Base-by-base conservation (phyloP, 2,113 vertebrate species). In the Pangasianodon gigas region DNA sequence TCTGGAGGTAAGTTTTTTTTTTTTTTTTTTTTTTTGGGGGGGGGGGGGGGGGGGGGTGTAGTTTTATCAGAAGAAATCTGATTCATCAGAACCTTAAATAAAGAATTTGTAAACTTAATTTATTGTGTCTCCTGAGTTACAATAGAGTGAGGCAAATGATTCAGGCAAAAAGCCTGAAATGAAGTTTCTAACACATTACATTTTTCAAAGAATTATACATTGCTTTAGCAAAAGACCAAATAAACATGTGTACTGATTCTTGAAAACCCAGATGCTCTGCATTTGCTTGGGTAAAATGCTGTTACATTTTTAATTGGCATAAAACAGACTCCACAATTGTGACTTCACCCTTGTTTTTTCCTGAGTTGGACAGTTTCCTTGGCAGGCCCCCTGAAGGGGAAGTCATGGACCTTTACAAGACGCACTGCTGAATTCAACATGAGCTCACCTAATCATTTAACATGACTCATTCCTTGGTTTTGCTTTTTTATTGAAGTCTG, bases 1-100 rank as follows among this genome's bases (percentile, higher is more conserved):
- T 91, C 89, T 96, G 95, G 93, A 96, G 97, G 97, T 97, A 96
- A 3, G 93, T 5, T 5, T 1, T 14, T n/a, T 26, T 32, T 67
- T 24, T 41, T 11, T 18, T 48, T 44, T 41, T 24, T 46, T 41
- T 24, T 18, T 67, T n/a, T 65, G 6, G 48, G 46, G n/a, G n/a
- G n/a, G n/a, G n/a, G n/a, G n/a, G n/a, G n/a, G n/a, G n/a, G n/a
- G n/a, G n/a, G n/a, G n/a, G n/a, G n/a, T n/a, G n/a, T n/a, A n/a
- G n/a, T n/a, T 11, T 37, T 11, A 44, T 26, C n/a, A 60, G 26
- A 84, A 14, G 24, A 19, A 82, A 37, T 82, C 29, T 0, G 13
- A 51, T 51, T 52, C 19, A 26, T 4, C 26, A 51, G 18, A 67
- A n/a, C 18, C 6, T n/a, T 71, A 32, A 14, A 52, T 74, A 51